Evolutionary conservation across 1,140 invertebrate genomes (phyloP).

Genomic region (Cryptotermes secundus): DNA sequence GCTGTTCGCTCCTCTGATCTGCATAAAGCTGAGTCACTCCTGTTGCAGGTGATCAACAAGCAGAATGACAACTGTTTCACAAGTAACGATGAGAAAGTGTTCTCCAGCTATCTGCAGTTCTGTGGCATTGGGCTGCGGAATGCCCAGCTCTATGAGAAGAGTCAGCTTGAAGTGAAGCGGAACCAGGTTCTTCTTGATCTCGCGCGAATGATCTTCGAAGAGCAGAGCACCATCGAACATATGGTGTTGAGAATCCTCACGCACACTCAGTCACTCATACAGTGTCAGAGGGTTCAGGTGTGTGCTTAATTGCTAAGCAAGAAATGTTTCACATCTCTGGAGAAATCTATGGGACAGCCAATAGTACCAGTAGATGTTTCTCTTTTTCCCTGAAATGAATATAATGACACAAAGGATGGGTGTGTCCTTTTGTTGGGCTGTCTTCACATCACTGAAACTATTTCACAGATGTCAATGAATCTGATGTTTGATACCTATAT

Average conservation of each 20-base stretch:
- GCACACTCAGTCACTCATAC: conserved; percentile 90
- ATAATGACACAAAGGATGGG: too few relatives aligned
- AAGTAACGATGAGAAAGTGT: conserved; percentile 85
- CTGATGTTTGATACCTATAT: too few relatives aligned
- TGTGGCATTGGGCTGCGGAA: conserved; percentile 94
- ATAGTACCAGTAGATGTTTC: background rate
- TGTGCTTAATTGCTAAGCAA: conserved; percentile 36
- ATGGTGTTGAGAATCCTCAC: conserved; percentile 93
- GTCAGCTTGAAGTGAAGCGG: conserved; percentile 89
- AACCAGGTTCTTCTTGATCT: conserved; percentile 94
- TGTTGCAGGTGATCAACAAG: conserved; percentile 87
- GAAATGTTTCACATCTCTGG: background rate
- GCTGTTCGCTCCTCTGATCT: background rate
- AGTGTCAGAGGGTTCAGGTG: conserved; percentile 90
- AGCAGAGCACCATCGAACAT: conserved; percentile 94
- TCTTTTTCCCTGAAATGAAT: too few relatives aligned
- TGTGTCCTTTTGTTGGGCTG: too few relatives aligned
- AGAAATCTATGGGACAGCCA: background rate
- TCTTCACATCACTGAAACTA: too few relatives aligned
- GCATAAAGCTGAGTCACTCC: conserved; percentile 27
- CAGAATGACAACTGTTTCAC: conserved; percentile 67
- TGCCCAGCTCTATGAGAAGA: conserved; percentile 91
- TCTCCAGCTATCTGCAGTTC: conserved; percentile 91
- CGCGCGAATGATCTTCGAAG: conserved; percentile 94
- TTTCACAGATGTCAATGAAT: too few relatives aligned